These are phyloP conservation scores for Zaprionus camerounensis DNA, from an alignment of 1,140 invertebrate genomes.

Conservation along the genomic window DNA sequence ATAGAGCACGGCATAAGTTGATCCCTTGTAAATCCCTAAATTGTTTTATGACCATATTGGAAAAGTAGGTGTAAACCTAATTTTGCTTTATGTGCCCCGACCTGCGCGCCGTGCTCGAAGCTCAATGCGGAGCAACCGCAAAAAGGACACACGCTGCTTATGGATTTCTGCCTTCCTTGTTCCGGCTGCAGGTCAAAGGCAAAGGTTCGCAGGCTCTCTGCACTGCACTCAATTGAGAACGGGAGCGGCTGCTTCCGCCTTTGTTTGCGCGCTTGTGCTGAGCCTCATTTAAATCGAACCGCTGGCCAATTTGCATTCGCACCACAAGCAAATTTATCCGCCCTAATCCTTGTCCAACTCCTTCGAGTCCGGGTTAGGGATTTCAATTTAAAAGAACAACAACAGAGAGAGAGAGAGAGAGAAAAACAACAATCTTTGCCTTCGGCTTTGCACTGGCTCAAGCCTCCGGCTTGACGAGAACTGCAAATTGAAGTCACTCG, in stretches of 20 bases:
- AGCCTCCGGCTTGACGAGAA: slow-evolving; percentile 17
- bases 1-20: slow-evolving; percentile 46
- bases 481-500: slow-evolving; percentile 62
- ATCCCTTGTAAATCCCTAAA: slow-evolving; percentile 81
- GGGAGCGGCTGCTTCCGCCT: slow-evolving; percentile 44
- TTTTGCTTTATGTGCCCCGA: slow-evolving; percentile 69
- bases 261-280: slow-evolving; percentile 67
- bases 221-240: slow-evolving; percentile 33
- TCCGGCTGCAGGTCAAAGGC: neutral
- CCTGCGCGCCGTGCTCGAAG: slow-evolving; percentile 27
- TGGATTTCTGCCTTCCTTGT: neutral
- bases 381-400: slow-evolving; percentile 67
- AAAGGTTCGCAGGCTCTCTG: neutral
- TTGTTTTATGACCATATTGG: slow-evolving; percentile 81
- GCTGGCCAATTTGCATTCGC: slow-evolving; percentile 83
- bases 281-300: slow-evolving; percentile 81
- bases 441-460: slow-evolving; percentile 40
- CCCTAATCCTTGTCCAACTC: slow-evolving; percentile 69
- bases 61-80: slow-evolving; percentile 79
- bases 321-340: slow-evolving; percentile 81
- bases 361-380: slow-evolving; percentile 45
- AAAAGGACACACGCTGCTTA: slow-evolving; percentile 55
- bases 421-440: slow-evolving; percentile 30
- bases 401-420: slow-evolving; percentile 37
- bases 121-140: slow-evolving; percentile 29